A percentile compares a stretch with the other conserved stretches of the same genome.
Evolutionary conservation across 35 echinoderm and acorn worm genomes (phyloP).

Genomic region (Apostichopus parvimensis): DNA sequence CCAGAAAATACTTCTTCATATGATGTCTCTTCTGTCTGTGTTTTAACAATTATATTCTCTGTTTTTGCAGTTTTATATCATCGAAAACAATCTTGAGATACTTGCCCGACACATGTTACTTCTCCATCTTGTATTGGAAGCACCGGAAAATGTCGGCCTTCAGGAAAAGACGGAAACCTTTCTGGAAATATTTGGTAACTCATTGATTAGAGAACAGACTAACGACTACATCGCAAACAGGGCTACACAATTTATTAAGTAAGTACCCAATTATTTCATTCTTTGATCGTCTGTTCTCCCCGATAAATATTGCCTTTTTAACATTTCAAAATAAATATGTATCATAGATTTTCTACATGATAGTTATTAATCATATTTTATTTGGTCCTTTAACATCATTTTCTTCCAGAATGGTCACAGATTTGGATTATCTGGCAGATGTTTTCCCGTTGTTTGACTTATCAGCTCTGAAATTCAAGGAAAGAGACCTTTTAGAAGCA

Average conservation of each 20-base stretch:
- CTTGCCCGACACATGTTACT: constrained; percentile 80
- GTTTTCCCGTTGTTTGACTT: constrained; percentile 76
- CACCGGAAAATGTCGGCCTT: constrained; percentile 69
- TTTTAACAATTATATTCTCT: too few relatives aligned
- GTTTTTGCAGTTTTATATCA: constrained; percentile 92
- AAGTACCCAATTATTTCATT: neutral
- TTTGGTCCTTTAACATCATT: neutral
- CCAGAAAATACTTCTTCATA: neutral
- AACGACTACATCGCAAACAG: constrained; percentile 71
- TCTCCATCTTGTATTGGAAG: constrained; percentile 50
- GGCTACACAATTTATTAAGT: constrained; percentile 82
- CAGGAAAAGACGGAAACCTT: constrained; percentile 95
- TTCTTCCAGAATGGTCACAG: constrained; percentile 80
- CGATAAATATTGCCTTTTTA: too few relatives aligned
- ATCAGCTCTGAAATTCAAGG: constrained; percentile 91
- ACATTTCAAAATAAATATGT: too few relatives aligned
- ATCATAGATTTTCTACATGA: too few relatives aligned
- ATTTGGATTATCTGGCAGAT: constrained; percentile 69
- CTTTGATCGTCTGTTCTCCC: neutral
- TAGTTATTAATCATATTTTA: too few relatives aligned
- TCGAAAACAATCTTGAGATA: constrained; percentile 85
- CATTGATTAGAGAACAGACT: constrained; percentile 79
- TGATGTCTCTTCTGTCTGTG: neutral
- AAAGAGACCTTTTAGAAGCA: constrained; percentile 92
- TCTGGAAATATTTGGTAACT: constrained; percentile 90